These are phyloP conservation scores for Drosophila repleta DNA, from an alignment of 1,140 invertebrate genomes.

Conservation along the genomic window DNA sequence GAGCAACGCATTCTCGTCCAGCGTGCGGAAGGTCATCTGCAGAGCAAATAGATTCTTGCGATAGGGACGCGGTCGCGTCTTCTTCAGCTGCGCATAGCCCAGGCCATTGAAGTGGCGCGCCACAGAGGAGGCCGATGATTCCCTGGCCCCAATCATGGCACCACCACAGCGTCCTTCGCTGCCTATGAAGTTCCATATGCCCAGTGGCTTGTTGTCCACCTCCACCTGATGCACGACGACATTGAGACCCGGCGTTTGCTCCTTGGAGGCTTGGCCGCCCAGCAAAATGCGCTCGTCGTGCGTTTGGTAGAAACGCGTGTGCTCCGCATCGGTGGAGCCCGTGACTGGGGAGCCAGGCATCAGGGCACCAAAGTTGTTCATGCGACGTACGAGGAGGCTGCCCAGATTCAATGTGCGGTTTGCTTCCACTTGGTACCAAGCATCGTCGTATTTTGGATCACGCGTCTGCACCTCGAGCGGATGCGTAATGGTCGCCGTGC, in stretches of 20 bases:
- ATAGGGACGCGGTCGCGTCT: slow-evolving; percentile 87
- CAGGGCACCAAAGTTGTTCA: slow-evolving; percentile 77
- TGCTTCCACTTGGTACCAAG: slow-evolving; percentile 90
- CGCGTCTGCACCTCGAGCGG: slow-evolving; percentile 86
- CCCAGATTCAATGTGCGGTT: slow-evolving; percentile 85
- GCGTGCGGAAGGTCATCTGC: slow-evolving; percentile 92
- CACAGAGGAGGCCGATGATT: slow-evolving; percentile 66
- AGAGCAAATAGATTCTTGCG: slow-evolving; percentile 90
- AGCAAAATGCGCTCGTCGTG: slow-evolving; percentile 86
- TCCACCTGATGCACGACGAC: slow-evolving; percentile 92
- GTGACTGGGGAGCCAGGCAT: slow-evolving; percentile 44
- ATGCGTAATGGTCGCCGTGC: slow-evolving; percentile 87
- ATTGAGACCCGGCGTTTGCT: slow-evolving; percentile 85
- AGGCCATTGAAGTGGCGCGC: slow-evolving; percentile 88
- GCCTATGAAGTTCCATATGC: slow-evolving; percentile 93
- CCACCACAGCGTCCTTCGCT: slow-evolving; percentile 87
- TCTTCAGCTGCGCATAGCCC: slow-evolving; percentile 90
- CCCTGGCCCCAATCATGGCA: slow-evolving; percentile 75
- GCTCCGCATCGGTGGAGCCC: slow-evolving; percentile 68
- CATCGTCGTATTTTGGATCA: slow-evolving; percentile 86
- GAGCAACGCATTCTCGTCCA: slow-evolving; percentile 94
- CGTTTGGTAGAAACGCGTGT: slow-evolving; percentile 76
- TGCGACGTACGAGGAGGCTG: slow-evolving; percentile 70
- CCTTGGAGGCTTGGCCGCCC: slow-evolving; percentile 85
- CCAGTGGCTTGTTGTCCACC: slow-evolving; percentile 91